Conservation (phyloP, 2,888 invertebrate species). For the Drosophila suboccidentalis region DNA sequence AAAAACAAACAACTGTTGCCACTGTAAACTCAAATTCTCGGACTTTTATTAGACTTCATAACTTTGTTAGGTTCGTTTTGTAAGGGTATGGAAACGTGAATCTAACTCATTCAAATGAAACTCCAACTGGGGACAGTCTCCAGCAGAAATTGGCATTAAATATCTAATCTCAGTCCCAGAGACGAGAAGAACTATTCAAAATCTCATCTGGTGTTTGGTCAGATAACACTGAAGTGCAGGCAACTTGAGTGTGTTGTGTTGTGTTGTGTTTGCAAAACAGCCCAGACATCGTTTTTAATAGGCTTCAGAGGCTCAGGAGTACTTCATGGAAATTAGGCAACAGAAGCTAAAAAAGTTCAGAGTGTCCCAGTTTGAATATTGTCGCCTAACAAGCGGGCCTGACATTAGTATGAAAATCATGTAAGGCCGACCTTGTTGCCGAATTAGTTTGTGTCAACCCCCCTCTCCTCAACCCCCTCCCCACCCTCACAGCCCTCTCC, state of each 20-base stretch:
- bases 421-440: constrained; percentile 49
- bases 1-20: too few relatives aligned
- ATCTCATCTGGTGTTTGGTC: constrained; percentile 45
- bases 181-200: constrained; percentile 25
- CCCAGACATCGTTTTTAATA: constrained; percentile 47
- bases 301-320: constrained; percentile 29
- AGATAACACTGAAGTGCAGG: constrained; percentile 40
- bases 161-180: constrained; percentile 36
- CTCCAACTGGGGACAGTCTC: constrained; percentile 2
- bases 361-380: constrained; percentile 34
- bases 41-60: too few relatives aligned
- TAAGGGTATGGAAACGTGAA: not conserved
- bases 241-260: constrained; percentile 10
- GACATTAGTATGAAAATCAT: constrained; percentile 60
- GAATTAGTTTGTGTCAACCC: constrained; percentile 45
- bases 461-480: too few relatives aligned
- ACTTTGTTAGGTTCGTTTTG: not conserved
- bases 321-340: constrained; percentile 25
- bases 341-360: not conserved
- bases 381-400: constrained; percentile 43
- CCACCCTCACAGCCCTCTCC: not conserved
- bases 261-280: constrained; percentile 5
- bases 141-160: constrained; percentile 14
- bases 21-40: too few relatives aligned
- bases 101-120: not conserved